Evolutionary conservation across 53 echinoderm and acorn worm genomes (phyloP).

Genomic region (Echinometra lucunter): DNA sequence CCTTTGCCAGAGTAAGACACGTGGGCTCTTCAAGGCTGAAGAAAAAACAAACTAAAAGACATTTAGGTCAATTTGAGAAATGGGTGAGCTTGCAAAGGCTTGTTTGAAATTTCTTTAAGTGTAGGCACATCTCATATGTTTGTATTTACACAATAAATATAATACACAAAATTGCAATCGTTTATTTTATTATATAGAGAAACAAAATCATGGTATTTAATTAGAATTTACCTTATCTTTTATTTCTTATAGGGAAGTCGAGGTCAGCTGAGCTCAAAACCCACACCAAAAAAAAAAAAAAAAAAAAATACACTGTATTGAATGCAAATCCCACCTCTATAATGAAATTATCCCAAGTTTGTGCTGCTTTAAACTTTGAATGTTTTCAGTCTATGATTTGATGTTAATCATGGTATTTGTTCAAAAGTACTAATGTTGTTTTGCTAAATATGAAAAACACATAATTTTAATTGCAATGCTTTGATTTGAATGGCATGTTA

Average conservation of each 20-base stretch:
- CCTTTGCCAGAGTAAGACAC: too few relatives aligned
- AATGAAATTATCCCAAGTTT: background rate
- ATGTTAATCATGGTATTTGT: slow-evolving; percentile 15
- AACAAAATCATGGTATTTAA: background rate
- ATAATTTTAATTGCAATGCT: background rate
- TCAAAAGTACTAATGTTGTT: slow-evolving; percentile 13
- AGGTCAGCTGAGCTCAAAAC: background rate
- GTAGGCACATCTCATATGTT: too few relatives aligned
- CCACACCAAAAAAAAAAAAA: slow-evolving; percentile 16
- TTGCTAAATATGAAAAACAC: background rate
- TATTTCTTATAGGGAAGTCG: background rate
- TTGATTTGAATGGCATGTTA: slow-evolving; percentile 54
- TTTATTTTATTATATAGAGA: background rate
- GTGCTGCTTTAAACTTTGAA: slow-evolving; percentile 38
- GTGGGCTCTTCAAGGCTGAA: too few relatives aligned
- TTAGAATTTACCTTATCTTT: background rate
- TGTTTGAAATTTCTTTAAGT: too few relatives aligned
- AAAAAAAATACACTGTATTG: background rate
- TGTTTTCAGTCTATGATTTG: background rate
- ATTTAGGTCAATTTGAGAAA: too few relatives aligned
- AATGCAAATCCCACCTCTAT: background rate
- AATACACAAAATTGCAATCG: background rate
- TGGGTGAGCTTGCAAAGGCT: too few relatives aligned
- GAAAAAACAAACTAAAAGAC: too few relatives aligned
- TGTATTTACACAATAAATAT: too few relatives aligned